phyloP scores from a whole-genome alignment of 1,140 invertebrate species.

The Scaptodrosophila lebanonensis region DNA sequence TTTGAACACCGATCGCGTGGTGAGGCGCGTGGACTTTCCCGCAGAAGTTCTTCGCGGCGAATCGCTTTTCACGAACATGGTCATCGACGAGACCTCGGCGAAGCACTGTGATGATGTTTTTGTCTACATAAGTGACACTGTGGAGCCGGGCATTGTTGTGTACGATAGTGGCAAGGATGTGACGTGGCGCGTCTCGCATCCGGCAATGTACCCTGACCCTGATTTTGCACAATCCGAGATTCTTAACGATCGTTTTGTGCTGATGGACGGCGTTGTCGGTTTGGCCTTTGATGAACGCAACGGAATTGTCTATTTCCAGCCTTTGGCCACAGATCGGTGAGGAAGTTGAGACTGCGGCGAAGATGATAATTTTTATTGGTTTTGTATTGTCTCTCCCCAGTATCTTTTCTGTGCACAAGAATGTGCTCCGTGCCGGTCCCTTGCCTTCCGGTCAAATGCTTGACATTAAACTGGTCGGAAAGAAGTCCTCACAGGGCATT shows the following conservation, averaged over 20 bases:
- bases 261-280: conserved; percentile 89
- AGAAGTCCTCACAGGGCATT: conserved; percentile 89
- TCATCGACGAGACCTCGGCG: conserved; percentile 84
- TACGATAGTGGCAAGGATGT: conserved; percentile 84
- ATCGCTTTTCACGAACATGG: conserved; percentile 86
- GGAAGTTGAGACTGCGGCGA: neutral
- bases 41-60: conserved; percentile 82
- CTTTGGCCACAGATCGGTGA: conserved; percentile 87
- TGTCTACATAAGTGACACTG: conserved; percentile 87
- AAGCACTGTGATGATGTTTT: conserved; percentile 85
- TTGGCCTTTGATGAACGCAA: conserved; percentile 84
- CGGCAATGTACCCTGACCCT: conserved; percentile 89
- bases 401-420: conserved; percentile 85
- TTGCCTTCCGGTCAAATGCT: conserved; percentile 82
- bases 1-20: conserved; percentile 82
- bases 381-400: conserved; percentile 58
- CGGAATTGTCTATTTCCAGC: conserved; percentile 86
- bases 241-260: conserved; percentile 82
- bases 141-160: conserved; percentile 86
- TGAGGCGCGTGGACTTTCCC: conserved; percentile 81
- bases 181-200: conserved; percentile 86
- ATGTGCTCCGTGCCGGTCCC: conserved; percentile 84
- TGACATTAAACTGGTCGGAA: conserved; percentile 85
- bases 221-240: conserved; percentile 84
- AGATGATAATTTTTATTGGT: neutral